Base-by-base conservation (phyloP, 2,113 vertebrate genomes). In the Rhinolophus ferrumequinum region DNA sequence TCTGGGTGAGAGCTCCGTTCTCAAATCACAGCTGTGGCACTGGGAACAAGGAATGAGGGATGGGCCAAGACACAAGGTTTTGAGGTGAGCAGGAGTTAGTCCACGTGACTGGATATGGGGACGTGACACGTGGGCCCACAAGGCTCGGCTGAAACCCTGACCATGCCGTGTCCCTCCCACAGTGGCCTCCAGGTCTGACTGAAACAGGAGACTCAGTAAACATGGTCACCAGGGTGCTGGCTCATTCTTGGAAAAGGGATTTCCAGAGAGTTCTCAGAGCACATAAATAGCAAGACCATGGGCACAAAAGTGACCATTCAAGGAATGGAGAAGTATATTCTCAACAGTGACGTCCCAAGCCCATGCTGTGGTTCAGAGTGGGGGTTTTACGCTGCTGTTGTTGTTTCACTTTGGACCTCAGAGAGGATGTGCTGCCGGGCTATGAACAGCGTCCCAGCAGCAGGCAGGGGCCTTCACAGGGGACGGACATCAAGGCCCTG, bases 291-390 rank as follows among this genome's bases (percentile, higher is more conserved):
- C 72, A 75, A 62, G 76, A 19, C 81, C 67, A 67, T 52, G 52
- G 62, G 95, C 54, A 86, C 87, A 70, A 88, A 90, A 70, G 91
- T 97, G 94, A 80, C 81, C 26, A n/a, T 97, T 96, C 94, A 93
- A 90, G 58, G 96, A 97, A 97, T 94, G 52, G 96, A 97, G 97
- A 98, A 97, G 97, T 97, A 18, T 66, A 64, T 97, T 97, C 97
- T 97, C 97, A 97, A 97, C 96, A 97, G 86, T 96, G 35, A 96
- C 85, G 94, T 79, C 58, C 79, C 3, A 22, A n/a, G n/a, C 67
- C 82, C 69, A 77, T 24, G 81, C 5, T 97, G 96, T 88, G 96
- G 94, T 94, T 97, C 96, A 96, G 41, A 92, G 87, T 95, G 97
- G 96, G 96, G 94, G 28, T 96, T 97, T 97, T 86, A 72, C 44